phyloP scores from a whole-genome alignment of 2,888 invertebrate species.

The Gryllus longicercus region DNA sequence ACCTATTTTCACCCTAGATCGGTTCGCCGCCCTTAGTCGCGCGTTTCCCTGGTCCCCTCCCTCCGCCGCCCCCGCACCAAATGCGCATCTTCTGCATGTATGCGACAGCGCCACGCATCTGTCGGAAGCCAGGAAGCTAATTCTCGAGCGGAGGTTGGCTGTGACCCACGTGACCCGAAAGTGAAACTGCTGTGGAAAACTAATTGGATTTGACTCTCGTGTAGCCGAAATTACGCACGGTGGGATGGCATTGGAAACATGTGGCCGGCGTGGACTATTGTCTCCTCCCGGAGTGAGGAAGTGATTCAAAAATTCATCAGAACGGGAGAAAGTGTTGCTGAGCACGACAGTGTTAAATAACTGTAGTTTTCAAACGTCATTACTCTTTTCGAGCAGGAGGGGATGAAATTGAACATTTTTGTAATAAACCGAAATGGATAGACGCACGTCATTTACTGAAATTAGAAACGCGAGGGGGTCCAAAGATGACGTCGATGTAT shows the following conservation, averaged over 20 bases:
- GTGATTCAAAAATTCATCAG: constrained; percentile 7
- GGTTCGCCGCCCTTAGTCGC: too few species aligned
- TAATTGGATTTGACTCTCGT: constrained; percentile 3
- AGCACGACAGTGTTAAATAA: not conserved
- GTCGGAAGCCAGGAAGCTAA: not conserved
- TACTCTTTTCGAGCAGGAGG: not conserved
- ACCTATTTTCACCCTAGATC: too few species aligned
- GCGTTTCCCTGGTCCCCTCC: too few species aligned
- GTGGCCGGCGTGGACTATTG: not conserved
- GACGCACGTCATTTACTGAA: not conserved
- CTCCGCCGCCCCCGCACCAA: too few species aligned
- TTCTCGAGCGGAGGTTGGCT: constrained; percentile 6
- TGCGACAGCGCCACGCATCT: constrained; percentile 10
- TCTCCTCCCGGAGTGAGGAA: constrained; percentile 3
- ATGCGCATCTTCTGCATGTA: not conserved
- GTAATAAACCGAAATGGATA: not conserved
- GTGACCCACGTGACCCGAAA: constrained; percentile 17
- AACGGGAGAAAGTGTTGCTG: constrained; percentile 7
- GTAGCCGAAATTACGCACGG: not conserved
- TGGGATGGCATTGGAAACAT: constrained; percentile 5
- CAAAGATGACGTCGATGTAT: not conserved
- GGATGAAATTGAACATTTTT: constrained; percentile 17
- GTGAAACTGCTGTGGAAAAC: constrained; percentile 10
- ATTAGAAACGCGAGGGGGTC: not conserved
- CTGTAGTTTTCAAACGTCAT: not conserved